Base-by-base conservation (phyloP, 64 coral and sea anemone species). In the Dendronephthya gigantea region DNA sequence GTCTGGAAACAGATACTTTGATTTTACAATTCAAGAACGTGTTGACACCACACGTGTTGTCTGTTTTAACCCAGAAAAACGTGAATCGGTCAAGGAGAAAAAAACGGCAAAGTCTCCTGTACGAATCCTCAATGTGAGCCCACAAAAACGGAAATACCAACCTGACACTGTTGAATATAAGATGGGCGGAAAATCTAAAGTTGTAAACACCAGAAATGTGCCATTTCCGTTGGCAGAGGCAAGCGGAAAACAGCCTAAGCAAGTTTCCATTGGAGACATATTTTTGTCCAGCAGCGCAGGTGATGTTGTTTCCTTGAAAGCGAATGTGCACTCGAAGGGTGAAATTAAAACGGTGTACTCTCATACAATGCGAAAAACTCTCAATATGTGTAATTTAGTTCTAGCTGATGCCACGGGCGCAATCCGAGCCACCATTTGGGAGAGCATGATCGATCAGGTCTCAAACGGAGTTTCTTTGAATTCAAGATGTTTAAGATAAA, bases 141-240 rank as follows among this genome's bases (percentile, higher is more conserved):
- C 66, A 8, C 66, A 70, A 70, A 70, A 70, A 70, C 66, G 66
- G 6, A 70, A 70, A n/a, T 70, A 9, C 66, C 66, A 70, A 70
- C 66, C 66, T 70, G 66, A 70, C 66, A 9, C 9, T n/a, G 25
- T 70, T 6, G 66, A 70, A 31, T 70, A 70, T 70, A 70, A 70
- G 25, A 70, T 70, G 66, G 66, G 66, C 8, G 25, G 66, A 9
- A 70, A 70, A 70, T 70, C 66, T 9, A 70, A 70, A 70, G 29
- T 70, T 9, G 66, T 70, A 7, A 8, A 70, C 17, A 70, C 19
- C 9, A 9, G 6, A 70, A 70, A 70, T 70, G 9, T 70, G 29
- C 66, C 66, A 70, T 70, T 70, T n/a, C 66, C 66, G 6, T 70
- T 9, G 66, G 66, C 66, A 9, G 66, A 70, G 25, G 25, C 9